These are phyloP conservation scores for Pachymerium ferrugineum DNA, from an alignment of 2,888 invertebrate species.

Conservation along the genomic window DNA sequence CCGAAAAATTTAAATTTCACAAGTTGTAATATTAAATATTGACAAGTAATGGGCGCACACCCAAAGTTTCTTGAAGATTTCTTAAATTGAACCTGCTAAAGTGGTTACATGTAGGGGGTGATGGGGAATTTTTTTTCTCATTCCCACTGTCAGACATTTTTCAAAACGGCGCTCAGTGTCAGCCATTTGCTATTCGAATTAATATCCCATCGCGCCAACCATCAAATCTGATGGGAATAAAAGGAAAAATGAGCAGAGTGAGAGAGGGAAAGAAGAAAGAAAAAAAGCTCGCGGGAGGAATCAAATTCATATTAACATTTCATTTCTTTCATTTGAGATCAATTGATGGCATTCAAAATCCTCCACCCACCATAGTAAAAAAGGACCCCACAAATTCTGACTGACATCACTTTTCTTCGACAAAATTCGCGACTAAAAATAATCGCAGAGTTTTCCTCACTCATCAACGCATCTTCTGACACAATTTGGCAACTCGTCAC, in stretches of 20 bases:
- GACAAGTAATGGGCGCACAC: not conserved
- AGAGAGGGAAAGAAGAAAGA: not conserved
- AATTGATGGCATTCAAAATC: constrained; percentile 13
- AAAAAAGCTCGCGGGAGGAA: constrained; percentile 14
- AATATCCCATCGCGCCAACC: constrained; percentile 17
- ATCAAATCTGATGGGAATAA: constrained; percentile 19
- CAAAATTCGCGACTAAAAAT: not conserved
- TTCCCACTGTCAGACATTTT: constrained; percentile 14
- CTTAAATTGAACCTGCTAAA: too few relatives aligned
- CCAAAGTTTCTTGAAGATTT: not conserved
- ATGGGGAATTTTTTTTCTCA: not conserved
- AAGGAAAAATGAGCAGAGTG: not conserved
- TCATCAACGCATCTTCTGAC: too few relatives aligned
- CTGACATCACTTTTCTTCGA: too few relatives aligned
- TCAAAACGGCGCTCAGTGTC: constrained; percentile 7
- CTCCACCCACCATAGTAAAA: not conserved
- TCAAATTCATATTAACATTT: constrained; percentile 20
- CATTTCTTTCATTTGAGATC: constrained; percentile 15
- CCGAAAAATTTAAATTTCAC: not conserved
- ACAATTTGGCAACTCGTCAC: not conserved
- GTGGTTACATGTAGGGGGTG: too few relatives aligned
- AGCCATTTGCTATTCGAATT: constrained; percentile 19
- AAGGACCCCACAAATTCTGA: not conserved
- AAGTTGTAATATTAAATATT: not conserved
- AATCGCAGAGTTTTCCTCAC: not conserved